A percentile compares a stretch with the other conserved stretches of the same genome.
These are phyloP conservation scores for Trichonephila clavipes DNA, from an alignment of 1,140 invertebrate genomes.

Conservation along the genomic window DNA sequence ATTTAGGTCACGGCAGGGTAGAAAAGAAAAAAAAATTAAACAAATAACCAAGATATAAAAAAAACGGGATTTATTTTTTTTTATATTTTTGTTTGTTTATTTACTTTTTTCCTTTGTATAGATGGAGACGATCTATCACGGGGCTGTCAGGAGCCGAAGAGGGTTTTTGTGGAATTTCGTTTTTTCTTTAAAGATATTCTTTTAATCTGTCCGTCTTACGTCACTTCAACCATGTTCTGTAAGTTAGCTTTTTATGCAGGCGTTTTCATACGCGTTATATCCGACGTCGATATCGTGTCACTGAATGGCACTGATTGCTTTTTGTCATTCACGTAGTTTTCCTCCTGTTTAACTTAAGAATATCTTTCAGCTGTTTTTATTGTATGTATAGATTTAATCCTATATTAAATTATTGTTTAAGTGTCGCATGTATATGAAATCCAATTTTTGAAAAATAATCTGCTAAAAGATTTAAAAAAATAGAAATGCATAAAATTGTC, in stretches of 20 bases:
- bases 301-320: slow-evolving; percentile 4
- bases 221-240: slow-evolving; percentile 1
- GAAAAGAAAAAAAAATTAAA: not conserved
- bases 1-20: slow-evolving; percentile 43
- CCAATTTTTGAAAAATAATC: too few relatives aligned
- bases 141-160: slow-evolving; percentile 26
- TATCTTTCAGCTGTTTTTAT: too few relatives aligned
- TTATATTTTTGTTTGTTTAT: slow-evolving; percentile 14
- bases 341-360: too few relatives aligned
- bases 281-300: not conserved
- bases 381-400: too few relatives aligned
- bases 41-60: slow-evolving; percentile 32
- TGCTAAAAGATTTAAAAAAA: too few relatives aligned
- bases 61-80: slow-evolving; percentile 50
- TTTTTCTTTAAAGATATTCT: slow-evolving; percentile 55
- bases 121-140: slow-evolving; percentile 38
- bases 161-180: slow-evolving; percentile 24
- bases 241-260: not conserved
- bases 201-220: slow-evolving; percentile 49
- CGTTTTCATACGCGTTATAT: slow-evolving; percentile 1
- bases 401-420: too few relatives aligned
- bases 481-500: too few relatives aligned
- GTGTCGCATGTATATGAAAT: too few relatives aligned
- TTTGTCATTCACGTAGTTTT: not conserved
- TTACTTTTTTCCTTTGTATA: slow-evolving; percentile 19